These are phyloP conservation scores for Enteromius radiatus DNA, from an alignment of 2,797 vertebrate genomes.

Conservation along the genomic window DNA sequence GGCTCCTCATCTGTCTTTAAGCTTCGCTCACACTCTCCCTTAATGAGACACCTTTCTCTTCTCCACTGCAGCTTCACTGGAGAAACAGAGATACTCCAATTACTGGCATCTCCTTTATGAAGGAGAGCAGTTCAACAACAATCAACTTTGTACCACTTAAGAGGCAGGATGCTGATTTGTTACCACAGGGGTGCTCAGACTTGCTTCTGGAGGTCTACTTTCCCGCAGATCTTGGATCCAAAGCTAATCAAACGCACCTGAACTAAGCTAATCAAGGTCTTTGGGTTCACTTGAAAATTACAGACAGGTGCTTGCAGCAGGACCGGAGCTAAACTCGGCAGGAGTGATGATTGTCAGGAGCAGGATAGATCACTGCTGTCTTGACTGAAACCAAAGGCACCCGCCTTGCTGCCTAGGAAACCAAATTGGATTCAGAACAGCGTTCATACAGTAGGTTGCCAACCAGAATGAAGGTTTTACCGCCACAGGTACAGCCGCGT, in stretches of 20 bases:
- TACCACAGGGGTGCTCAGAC: constrained; percentile 12
- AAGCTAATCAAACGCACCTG: constrained; percentile 25
- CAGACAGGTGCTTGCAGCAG: constrained; percentile 29
- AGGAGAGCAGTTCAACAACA: constrained; percentile 34
- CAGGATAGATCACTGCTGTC: constrained; percentile 23
- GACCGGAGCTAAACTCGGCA: constrained; percentile 14
- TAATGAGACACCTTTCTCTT: constrained; percentile 27
- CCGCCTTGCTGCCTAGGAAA: background rate
- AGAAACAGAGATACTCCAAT: constrained; percentile 25
- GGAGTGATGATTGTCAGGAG: constrained; percentile 23
- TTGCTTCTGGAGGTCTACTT: constrained; percentile 20
- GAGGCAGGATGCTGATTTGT: constrained; percentile 39
- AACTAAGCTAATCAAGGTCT: constrained; percentile 42
- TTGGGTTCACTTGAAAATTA: constrained; percentile 40
- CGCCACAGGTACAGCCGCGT: too few relatives aligned
- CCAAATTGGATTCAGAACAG: background rate
- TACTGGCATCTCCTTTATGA: constrained; percentile 17
- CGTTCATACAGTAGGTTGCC: background rate
- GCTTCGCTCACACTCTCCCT: constrained; percentile 7
- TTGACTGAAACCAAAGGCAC: background rate
- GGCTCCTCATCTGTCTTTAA: constrained; percentile 32
- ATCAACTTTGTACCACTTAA: constrained; percentile 23
- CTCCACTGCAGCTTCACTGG: background rate
- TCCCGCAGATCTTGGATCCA: constrained; percentile 15
- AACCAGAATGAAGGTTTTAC: too few relatives aligned